phyloP scores from a whole-genome alignment of 2,888 invertebrate species.

The Ochropleura plecta region DNA sequence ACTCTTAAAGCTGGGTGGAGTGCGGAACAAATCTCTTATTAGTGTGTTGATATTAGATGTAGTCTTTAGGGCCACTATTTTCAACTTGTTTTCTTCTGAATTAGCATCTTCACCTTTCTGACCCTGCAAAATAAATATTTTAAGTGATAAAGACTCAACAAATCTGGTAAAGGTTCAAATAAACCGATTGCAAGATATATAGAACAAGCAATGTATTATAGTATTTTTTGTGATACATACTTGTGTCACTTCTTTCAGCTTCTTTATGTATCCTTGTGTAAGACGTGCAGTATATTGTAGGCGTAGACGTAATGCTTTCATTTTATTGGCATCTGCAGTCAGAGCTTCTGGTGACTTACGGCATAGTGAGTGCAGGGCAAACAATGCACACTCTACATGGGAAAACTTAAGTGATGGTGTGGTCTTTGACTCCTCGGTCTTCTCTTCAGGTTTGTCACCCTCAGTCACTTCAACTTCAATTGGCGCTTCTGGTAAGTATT shows the following conservation, averaged over 20 bases:
- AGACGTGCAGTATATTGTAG: conserved; percentile 98
- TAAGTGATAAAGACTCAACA: background rate
- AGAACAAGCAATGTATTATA: background rate
- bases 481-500: conserved; percentile 97
- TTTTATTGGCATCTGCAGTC: conserved; percentile 92
- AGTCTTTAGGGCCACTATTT: conserved; percentile 95
- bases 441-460: conserved; percentile 77
- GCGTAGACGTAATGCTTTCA: conserved; percentile 96
- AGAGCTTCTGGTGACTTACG: conserved; percentile 94
- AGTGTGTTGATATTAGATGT: conserved; percentile 97
- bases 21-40: conserved; percentile 98
- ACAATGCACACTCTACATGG: conserved; percentile 97
- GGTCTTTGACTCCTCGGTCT: conserved; percentile 82
- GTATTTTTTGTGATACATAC: conserved; percentile 67
- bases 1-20: conserved; percentile 97
- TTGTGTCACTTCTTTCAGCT: conserved; percentile 92
- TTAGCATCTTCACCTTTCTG: conserved; percentile 94
- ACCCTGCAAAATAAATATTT: conserved; percentile 84
- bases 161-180: too few species aligned
- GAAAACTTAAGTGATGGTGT: conserved; percentile 98
- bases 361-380: conserved; percentile 94
- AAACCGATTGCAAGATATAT: background rate
- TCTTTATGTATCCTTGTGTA: conserved; percentile 95
- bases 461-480: conserved; percentile 89
- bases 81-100: conserved; percentile 94